These are phyloP conservation scores for Falco peregrinus DNA, from an alignment of 2,797 vertebrate species.

Conservation along the genomic window DNA sequence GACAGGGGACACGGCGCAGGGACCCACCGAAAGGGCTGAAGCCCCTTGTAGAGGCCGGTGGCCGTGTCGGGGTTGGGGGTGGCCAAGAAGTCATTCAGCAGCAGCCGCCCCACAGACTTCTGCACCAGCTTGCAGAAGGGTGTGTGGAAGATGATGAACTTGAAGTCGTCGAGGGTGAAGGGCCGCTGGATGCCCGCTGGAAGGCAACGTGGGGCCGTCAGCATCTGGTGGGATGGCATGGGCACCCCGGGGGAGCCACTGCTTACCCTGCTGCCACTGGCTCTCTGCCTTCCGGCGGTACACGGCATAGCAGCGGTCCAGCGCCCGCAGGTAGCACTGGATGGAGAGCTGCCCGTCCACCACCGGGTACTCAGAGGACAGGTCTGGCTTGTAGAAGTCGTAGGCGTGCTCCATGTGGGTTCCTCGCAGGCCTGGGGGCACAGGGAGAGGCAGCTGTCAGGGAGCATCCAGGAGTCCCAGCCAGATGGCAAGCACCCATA, in stretches of 20 bases:
- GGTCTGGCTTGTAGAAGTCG: slow-evolving; percentile 79
- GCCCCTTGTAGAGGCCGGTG: slow-evolving; percentile 61
- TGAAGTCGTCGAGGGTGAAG: slow-evolving; percentile 77
- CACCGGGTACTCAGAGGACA: slow-evolving; percentile 74
- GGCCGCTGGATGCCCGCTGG: slow-evolving; percentile 64
- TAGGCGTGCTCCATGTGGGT: slow-evolving; percentile 82
- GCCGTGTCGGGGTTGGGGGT: neutral
- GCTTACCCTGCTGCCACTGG: slow-evolving; percentile 75
- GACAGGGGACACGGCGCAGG: fast-evolving
- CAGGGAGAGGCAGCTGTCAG: neutral
- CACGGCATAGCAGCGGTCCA: slow-evolving; percentile 72
- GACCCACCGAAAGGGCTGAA: slow-evolving; percentile 76
- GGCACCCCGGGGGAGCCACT: neutral
- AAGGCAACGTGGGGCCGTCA: neutral
- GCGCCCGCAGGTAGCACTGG: slow-evolving; percentile 76
- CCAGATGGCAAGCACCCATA: fast-evolving
- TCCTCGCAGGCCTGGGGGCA: slow-evolving; percentile 66
- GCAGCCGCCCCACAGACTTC: slow-evolving; percentile 76
- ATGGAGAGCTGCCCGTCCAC: slow-evolving; percentile 79
- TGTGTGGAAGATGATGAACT: slow-evolving; percentile 80
- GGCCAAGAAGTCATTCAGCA: slow-evolving; percentile 77
- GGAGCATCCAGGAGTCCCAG: fast-evolving
- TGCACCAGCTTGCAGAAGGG: slow-evolving; percentile 82
- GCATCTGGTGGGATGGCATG: fast-evolving
- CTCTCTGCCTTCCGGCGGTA: slow-evolving; percentile 75